These are phyloP conservation scores for Ornithoptera alexandrae DNA, from an alignment of 2,888 invertebrate species.

Conservation along the genomic window DNA sequence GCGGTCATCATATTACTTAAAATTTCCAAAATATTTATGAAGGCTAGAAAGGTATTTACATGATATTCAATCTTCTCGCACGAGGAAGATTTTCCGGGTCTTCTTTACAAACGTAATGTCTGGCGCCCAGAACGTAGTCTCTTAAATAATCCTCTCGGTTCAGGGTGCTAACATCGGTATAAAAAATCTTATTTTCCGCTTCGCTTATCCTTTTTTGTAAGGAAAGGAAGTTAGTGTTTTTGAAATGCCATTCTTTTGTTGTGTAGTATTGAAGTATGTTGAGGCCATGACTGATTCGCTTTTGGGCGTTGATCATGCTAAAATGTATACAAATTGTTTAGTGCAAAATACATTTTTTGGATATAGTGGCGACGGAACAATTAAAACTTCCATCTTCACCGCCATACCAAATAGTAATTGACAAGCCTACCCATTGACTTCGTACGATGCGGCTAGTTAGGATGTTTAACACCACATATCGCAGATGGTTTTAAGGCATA, in stretches of 20 bases:
- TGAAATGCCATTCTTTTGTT: constrained; percentile 89
- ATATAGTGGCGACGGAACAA: neutral
- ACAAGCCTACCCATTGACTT: too few species aligned
- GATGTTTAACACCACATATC: too few species aligned
- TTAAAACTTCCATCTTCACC: neutral
- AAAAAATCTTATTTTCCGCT: constrained; percentile 82
- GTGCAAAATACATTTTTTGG: neutral
- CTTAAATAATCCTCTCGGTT: constrained; percentile 56
- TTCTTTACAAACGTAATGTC: constrained; percentile 91
- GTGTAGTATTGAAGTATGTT: constrained; percentile 89
- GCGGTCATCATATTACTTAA: too few species aligned
- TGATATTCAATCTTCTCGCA: constrained; percentile 82
- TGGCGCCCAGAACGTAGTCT: constrained; percentile 87
- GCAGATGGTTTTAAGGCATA: too few species aligned
- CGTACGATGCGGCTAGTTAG: too few species aligned
- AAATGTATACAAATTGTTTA: constrained; percentile 26
- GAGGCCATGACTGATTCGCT: constrained; percentile 81
- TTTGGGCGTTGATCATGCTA: constrained; percentile 83
- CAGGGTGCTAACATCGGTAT: constrained; percentile 62
- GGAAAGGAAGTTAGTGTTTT: constrained; percentile 79
- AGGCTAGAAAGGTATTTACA: constrained; percentile 63
- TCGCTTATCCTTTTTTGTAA: constrained; percentile 75
- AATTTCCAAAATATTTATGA: neutral
- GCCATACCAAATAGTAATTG: too few species aligned
- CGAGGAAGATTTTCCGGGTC: constrained; percentile 86